Evolutionary conservation across 2,888 invertebrate species (phyloP).

Genomic region (Chymomyza procnemis): DNA sequence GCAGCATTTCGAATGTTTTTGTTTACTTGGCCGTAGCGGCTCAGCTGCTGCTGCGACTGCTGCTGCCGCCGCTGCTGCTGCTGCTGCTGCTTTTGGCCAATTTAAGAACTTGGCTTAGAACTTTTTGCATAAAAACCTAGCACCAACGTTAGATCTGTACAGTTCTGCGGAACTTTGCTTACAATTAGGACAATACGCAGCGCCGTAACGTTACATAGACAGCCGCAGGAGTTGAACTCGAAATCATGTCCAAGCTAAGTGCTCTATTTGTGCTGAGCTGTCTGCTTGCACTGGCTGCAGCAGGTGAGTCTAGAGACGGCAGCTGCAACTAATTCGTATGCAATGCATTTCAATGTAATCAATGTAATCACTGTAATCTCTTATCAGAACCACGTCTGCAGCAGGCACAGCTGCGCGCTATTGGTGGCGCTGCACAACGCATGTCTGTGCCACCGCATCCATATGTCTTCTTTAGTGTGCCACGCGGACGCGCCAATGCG

Average conservation of each 20-base stretch:
- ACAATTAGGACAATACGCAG: slow-evolving; percentile 68
- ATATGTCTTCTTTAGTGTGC: slow-evolving; percentile 67
- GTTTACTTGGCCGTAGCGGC: too few species aligned
- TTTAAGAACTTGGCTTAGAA: slow-evolving; percentile 20
- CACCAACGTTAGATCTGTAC: slow-evolving; percentile 58
- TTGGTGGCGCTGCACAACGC: not conserved
- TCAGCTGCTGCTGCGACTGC: slow-evolving; percentile 9
- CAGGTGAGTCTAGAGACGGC: slow-evolving; percentile 44
- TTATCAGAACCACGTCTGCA: slow-evolving; percentile 48
- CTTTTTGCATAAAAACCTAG: slow-evolving; percentile 74
- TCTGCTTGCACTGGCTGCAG: slow-evolving; percentile 47
- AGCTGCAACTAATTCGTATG: too few species aligned
- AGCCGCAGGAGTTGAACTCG: not conserved
- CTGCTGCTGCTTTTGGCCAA: slow-evolving; percentile 9
- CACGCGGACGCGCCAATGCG: slow-evolving; percentile 58
- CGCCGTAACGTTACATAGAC: not conserved
- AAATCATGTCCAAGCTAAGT: slow-evolving; percentile 48
- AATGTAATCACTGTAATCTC: not conserved
- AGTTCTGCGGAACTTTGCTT: slow-evolving; percentile 70
- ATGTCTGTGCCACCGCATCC: slow-evolving; percentile 57
- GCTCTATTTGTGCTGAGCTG: slow-evolving; percentile 48
- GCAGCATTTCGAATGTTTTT: slow-evolving; percentile 1
- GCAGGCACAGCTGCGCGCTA: slow-evolving; percentile 17
- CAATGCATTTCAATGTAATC: too few species aligned
- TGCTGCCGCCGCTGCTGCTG: not conserved